Evolutionary conservation across 2,113 vertebrate species (phyloP).

Genomic region (Falco punctatus): DNA sequence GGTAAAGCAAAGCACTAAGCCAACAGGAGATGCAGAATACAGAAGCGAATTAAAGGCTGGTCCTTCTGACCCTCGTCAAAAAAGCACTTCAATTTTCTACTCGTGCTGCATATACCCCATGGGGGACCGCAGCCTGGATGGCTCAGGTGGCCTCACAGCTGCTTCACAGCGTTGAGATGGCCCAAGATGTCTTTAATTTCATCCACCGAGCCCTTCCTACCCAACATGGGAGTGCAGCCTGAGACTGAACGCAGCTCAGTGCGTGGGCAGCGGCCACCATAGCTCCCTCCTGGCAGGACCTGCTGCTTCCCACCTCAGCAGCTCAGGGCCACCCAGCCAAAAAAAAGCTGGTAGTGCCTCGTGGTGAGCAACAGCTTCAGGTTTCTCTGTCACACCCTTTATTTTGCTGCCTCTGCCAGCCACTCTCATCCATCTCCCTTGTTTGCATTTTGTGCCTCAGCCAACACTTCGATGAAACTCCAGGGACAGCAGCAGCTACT

Average conservation of each 20-base stretch:
- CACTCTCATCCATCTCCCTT: background rate
- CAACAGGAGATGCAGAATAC: background rate
- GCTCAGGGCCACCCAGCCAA: background rate
- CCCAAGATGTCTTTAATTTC: background rate
- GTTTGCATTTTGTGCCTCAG: background rate
- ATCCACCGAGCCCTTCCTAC: background rate
- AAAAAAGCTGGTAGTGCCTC: background rate
- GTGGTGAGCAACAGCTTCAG: background rate
- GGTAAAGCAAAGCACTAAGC: background rate
- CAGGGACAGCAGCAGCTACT: background rate
- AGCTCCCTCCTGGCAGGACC: background rate
- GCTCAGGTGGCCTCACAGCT: background rate
- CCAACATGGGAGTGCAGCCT: rapidly evolving
- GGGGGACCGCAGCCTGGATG: background rate
- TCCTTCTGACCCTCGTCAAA: background rate
- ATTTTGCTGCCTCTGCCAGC: background rate
- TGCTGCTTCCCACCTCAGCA: background rate
- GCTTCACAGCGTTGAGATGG: background rate
- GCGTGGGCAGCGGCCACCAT: rapidly evolving
- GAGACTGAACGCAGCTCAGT: background rate
- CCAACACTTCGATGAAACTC: background rate
- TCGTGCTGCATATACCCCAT: rapidly evolving
- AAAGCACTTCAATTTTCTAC: background rate
- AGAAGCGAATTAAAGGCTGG: background rate
- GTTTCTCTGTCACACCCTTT: background rate